Conservation (phyloP, 2,888 invertebrate species). For the Leptopterna dolabrata region DNA sequence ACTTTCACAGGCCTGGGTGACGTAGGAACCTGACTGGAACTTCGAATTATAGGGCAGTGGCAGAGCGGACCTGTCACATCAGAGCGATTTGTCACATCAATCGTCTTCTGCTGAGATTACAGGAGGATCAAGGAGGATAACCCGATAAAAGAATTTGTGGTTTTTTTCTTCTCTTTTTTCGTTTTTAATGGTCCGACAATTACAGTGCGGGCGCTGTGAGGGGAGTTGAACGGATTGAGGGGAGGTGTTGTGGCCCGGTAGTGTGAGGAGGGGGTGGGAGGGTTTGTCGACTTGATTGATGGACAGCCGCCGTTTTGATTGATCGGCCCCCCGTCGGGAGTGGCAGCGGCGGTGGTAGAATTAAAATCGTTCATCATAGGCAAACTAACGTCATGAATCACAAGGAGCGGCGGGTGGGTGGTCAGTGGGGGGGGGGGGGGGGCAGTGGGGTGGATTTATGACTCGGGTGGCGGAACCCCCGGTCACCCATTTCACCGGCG, state of each 20-base stretch:
- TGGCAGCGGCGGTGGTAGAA: constrained; percentile 48
- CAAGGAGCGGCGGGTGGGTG: constrained; percentile 26
- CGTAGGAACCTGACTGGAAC: too few relatives aligned
- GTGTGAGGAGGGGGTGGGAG: not conserved
- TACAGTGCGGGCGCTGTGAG: constrained; percentile 24
- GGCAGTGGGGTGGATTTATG: constrained; percentile 52
- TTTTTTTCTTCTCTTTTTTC: not conserved
- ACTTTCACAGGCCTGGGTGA: too few relatives aligned
- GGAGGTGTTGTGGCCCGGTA: too few relatives aligned
- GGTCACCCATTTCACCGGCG: not conserved
- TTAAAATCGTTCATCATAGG: constrained; percentile 57
- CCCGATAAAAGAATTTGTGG: constrained; percentile 27
- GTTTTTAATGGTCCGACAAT: constrained; percentile 47
- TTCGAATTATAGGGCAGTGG: too few relatives aligned
- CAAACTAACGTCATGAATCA: constrained; percentile 57
- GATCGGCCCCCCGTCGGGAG: constrained; percentile 38
- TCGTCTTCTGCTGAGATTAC: constrained; percentile 18
- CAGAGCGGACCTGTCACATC: too few relatives aligned
- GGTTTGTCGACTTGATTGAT: constrained; percentile 43
- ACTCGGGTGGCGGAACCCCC: constrained; percentile 11
- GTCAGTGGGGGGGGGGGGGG: constrained; percentile 30
- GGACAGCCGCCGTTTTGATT: constrained; percentile 34
- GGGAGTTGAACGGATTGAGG: not conserved
- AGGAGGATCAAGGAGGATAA: constrained; percentile 30
- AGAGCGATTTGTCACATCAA: constrained; percentile 15